Conservation (phyloP, 2,888 invertebrate species). For the Rambutsinella grinnellia region DNA sequence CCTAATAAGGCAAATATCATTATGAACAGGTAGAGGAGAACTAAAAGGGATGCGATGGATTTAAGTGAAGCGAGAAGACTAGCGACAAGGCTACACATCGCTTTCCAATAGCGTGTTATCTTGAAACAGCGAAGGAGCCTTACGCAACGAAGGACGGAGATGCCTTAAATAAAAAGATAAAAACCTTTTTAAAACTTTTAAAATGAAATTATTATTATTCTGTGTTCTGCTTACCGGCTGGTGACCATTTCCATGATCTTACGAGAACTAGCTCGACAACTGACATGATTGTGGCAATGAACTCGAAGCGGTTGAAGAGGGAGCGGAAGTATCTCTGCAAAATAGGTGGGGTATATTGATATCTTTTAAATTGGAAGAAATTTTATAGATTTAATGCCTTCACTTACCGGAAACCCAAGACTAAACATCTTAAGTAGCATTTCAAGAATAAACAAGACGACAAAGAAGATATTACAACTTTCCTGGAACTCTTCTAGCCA, state of each 20-base stretch:
- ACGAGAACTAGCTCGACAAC: no score
- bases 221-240: no score
- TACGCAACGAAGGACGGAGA: constrained; percentile 98
- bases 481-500: constrained; percentile 98
- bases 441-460: constrained; percentile 97
- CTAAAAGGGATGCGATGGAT: constrained; percentile 95
- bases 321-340: constrained; percentile 98
- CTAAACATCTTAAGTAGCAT: constrained; percentile 99
- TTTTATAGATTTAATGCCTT: no score
- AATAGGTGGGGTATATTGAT: no score
- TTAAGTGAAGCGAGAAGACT: constrained; percentile 99
- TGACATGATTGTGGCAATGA: no score
- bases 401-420: constrained; percentile 93
- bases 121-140: constrained; percentile 97
- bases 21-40: constrained; percentile 64
- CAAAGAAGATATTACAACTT: constrained; percentile 99
- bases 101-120: constrained; percentile 99
- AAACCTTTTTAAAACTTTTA: no score
- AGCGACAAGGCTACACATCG: constrained; percentile 97
- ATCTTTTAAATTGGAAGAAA: no score
- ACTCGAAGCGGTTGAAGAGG: constrained; percentile 99
- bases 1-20: constrained; percentile 65
- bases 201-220: no score
- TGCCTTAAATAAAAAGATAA: no score
- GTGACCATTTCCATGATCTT: no score